phyloP scores from a whole-genome alignment of 2,113 vertebrate genomes.

The Callipepla squamata region DNA sequence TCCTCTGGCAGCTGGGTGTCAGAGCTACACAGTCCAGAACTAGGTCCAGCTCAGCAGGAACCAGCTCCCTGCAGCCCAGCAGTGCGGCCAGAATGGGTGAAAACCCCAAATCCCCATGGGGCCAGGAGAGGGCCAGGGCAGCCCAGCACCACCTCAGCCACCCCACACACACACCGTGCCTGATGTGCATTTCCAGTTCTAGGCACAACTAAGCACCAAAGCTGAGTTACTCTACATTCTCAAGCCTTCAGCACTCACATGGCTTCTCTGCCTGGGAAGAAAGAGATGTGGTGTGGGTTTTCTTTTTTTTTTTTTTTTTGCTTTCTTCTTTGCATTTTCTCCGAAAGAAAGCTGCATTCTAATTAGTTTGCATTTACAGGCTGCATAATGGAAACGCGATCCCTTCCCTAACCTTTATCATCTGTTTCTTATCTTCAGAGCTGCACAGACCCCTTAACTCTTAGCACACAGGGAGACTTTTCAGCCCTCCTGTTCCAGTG shows the following conservation, averaged over 20 bases:
- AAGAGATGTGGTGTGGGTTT: not conserved
- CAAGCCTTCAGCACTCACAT: not conserved
- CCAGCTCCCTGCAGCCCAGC: fast-evolving
- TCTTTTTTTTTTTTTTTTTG: not conserved
- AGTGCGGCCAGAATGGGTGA: fast-evolving
- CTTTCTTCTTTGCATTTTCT: not conserved
- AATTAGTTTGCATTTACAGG: not conserved
- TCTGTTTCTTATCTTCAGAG: constrained; percentile 44
- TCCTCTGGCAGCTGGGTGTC: fast-evolving
- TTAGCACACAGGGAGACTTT: not conserved
- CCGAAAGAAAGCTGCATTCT: constrained; percentile 23
- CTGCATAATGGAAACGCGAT: not conserved
- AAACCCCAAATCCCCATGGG: fast-evolving
- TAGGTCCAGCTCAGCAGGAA: fast-evolving
- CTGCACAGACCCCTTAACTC: not conserved
- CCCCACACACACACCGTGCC: not conserved
- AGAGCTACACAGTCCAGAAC: fast-evolving
- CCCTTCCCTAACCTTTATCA: constrained; percentile 6
- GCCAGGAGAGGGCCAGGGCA: not conserved
- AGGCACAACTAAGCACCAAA: not conserved
- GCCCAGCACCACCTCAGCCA: not conserved
- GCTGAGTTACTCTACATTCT: not conserved
- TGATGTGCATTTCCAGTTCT: not conserved
- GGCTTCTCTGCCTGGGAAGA: not conserved
- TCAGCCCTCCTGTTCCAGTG: not conserved